These are phyloP conservation scores for Drosophila gunungcola DNA, from an alignment of 1,140 invertebrate genomes.

Conservation along the genomic window DNA sequence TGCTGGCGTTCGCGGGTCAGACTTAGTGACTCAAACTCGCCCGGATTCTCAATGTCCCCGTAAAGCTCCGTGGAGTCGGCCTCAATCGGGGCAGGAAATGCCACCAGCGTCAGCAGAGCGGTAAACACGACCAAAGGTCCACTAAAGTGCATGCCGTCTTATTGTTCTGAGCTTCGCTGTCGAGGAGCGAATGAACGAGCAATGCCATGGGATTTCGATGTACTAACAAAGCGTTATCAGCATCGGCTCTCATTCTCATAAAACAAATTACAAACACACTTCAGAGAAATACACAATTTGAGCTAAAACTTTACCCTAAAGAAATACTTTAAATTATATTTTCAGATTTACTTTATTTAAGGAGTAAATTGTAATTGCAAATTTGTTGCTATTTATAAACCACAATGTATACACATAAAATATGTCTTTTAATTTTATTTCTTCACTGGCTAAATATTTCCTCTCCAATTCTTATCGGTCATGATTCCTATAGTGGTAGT, in stretches of 20 bases:
- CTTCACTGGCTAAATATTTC: not conserved
- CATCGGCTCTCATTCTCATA: conserved; percentile 8
- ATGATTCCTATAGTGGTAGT: not conserved
- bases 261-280: not conserved
- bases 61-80: conserved; percentile 37
- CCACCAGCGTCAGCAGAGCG: conserved; percentile 17
- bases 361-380: too few species aligned
- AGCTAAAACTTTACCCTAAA: not conserved
- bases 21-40: conserved; percentile 62
- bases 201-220: not conserved
- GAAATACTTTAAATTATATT: too few species aligned
- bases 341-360: too few species aligned
- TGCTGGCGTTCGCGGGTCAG: conserved; percentile 43
- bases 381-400: not conserved
- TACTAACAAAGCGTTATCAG: conserved; percentile 45
- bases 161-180: conserved; percentile 37
- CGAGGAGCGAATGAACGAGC: conserved; percentile 49
- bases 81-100: conserved; percentile 1
- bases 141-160: conserved; percentile 38
- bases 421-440: not conserved
- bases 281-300: conserved; percentile 7
- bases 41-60: conserved; percentile 48
- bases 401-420: not conserved
- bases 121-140: conserved; percentile 4
- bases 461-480: not conserved